Conservation (phyloP, 2,113 vertebrate species). For the Seriola dumerili region DNA sequence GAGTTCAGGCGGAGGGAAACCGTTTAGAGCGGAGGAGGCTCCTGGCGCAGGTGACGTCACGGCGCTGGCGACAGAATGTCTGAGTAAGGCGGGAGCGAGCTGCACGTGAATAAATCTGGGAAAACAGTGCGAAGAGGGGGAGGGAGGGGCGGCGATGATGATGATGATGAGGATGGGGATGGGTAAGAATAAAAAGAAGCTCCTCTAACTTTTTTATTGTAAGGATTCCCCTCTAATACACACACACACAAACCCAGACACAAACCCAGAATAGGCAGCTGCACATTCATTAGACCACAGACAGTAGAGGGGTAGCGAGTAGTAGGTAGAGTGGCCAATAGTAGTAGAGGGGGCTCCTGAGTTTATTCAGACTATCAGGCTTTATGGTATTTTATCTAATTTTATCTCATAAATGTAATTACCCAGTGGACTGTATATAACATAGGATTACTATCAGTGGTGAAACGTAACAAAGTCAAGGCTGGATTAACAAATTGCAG, state of each 20-base stretch:
- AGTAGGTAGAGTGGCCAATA: neutral
- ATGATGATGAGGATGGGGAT: slow-evolving; percentile 19
- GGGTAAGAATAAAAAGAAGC: slow-evolving; percentile 45
- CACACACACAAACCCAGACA: neutral
- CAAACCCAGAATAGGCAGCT: slow-evolving; percentile 17
- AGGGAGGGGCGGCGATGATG: neutral
- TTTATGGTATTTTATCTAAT: slow-evolving; percentile 35
- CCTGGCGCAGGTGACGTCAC: slow-evolving; percentile 84
- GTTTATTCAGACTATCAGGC: slow-evolving; percentile 34
- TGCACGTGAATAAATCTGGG: slow-evolving; percentile 87
- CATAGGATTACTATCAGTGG: neutral
- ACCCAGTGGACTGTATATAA: neutral
- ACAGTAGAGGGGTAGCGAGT: slow-evolving; percentile 2
- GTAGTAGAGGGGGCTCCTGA: slow-evolving; percentile 8
- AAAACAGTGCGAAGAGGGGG: slow-evolving; percentile 76
- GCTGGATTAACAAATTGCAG: neutral
- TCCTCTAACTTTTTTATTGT: slow-evolving; percentile 24
- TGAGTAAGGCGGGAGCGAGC: slow-evolving; percentile 86
- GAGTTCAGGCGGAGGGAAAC: slow-evolving; percentile 81
- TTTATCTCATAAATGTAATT: slow-evolving; percentile 9
- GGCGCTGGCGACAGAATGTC: slow-evolving; percentile 88
- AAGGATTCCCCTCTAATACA: slow-evolving; percentile 31
- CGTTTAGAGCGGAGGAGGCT: slow-evolving; percentile 68
- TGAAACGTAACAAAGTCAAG: neutral
- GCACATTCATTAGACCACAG: slow-evolving; percentile 43